Percentiles rank a stretch among this genome's conserved stretches.
Evolutionary conservation across 2,888 invertebrate species (phyloP).

Genomic region (Pedicia rivosa): DNA sequence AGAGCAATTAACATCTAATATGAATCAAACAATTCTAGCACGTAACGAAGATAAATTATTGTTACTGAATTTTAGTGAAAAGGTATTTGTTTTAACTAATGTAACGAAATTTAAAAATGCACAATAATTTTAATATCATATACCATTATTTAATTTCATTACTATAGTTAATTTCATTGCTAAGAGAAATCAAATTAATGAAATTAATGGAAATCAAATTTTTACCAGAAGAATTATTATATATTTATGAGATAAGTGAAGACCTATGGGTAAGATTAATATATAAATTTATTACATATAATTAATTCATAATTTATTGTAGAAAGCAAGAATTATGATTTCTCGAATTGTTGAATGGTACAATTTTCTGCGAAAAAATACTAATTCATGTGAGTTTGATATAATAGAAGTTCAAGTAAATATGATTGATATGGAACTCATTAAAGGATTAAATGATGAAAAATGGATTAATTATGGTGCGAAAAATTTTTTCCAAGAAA

Average conservation of each 20-base stretch:
- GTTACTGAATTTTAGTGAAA: neutral
- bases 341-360: slow-evolving; percentile 58
- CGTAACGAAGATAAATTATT: neutral
- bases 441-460: slow-evolving; percentile 46
- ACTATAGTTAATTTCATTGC: no score
- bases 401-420: slow-evolving; percentile 60
- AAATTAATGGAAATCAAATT: slow-evolving; percentile 45
- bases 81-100: neutral
- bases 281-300: neutral
- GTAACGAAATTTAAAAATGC: no score
- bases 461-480: slow-evolving; percentile 68
- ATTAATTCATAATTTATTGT: slow-evolving; percentile 13
- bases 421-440: slow-evolving; percentile 53
- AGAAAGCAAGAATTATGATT: slow-evolving; percentile 39
- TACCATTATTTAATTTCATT: no score
- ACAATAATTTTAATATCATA: no score
- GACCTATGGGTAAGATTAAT: slow-evolving; percentile 39
- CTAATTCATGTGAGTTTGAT: slow-evolving; percentile 59
- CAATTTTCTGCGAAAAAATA: slow-evolving; percentile 56
- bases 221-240: slow-evolving; percentile 42
- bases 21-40: neutral
- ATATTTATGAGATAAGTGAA: slow-evolving; percentile 51
- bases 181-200: no score
- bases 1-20: neutral
- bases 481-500: slow-evolving; percentile 13